Conservation (phyloP, 92 coral and sea anemone species). For the Porites rus region DNA sequence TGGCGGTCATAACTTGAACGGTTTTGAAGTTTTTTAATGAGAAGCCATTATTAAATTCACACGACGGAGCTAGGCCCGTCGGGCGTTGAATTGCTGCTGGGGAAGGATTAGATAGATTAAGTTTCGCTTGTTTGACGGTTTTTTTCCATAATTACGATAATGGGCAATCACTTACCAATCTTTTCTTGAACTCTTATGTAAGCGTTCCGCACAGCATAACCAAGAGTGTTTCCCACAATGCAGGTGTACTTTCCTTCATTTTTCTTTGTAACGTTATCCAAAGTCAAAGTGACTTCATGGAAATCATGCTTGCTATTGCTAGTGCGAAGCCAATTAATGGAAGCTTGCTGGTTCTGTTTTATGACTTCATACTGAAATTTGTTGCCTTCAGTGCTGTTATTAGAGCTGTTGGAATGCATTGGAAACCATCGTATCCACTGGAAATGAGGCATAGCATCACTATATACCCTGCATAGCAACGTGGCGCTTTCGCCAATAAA, state of each 20-base stretch:
- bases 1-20: too few species aligned
- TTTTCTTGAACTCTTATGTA: slow-evolving; percentile 56
- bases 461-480: slow-evolving; percentile 71
- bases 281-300: slow-evolving; percentile 72
- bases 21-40: too few species aligned
- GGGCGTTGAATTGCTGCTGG: too few species aligned
- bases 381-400: slow-evolving; percentile 17
- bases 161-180: too few species aligned
- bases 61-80: too few species aligned
- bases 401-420: slow-evolving; percentile 29
- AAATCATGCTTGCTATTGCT: slow-evolving; percentile 44
- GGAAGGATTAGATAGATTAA: too few species aligned
- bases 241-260: slow-evolving; percentile 86
- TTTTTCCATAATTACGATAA: too few species aligned
- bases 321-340: too few species aligned
- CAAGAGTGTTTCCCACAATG: slow-evolving; percentile 88
- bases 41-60: too few species aligned
- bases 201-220: slow-evolving; percentile 62
- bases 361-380: slow-evolving; percentile 58
- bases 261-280: slow-evolving; percentile 74
- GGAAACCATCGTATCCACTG: slow-evolving; percentile 81
- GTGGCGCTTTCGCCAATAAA: slow-evolving; percentile 78
- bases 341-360: slow-evolving; percentile 35
- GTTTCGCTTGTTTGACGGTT: too few species aligned
- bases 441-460: slow-evolving; percentile 94